Base-by-base conservation (phyloP, 2,888 invertebrate species). In the Machimus rusticus region DNA sequence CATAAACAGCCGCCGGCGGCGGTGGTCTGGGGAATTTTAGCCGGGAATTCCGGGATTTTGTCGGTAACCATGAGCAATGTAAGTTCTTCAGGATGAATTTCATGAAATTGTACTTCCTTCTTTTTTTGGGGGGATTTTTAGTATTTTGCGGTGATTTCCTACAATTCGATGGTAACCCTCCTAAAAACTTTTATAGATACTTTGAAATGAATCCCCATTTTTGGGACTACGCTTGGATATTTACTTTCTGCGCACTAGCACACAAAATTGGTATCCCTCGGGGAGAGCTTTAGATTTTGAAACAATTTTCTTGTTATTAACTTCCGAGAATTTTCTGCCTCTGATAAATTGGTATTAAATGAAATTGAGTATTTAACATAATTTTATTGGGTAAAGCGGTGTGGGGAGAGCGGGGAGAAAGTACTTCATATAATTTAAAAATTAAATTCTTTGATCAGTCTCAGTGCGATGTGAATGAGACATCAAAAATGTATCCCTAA, bases 121-220 rank as follows among this genome's bases (percentile, higher is more conserved):
- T 43, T 43, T 43, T 43, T 46, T 39, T 12, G 1, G 39, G 39
- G 66, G 39, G 57, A 19, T 82, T 82, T 82, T 82, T 82, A 66
- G 82, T 57, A 79, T 39, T 79, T 79, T 79, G 79, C 31, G 79
- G 79, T 76, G 37, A 37, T 34, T 76, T 76, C 37, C 31, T 79
- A 28, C 51, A 23, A 66, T 66, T 23, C 66, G 51, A n/a, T 51
- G 51, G 51, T 51, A 16, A n/a, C 51, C 51, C 51, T 51, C 66
- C 66, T 14, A 28, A 23, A 23, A 66, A 19, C 19, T 66, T 66
- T 19, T 66, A 28, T 46, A 46, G 66, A 66, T 66, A 28, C 66
- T 66, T 23, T 66, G 66, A 66, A 66, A 66, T 66, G 66, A 66
- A 66, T 66, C 66, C 66, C 6, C 66, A 66, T 28, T 66, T 23